Evolutionary conservation across 2,888 invertebrate genomes (phyloP).

Genomic region (Philonicus albiceps): DNA sequence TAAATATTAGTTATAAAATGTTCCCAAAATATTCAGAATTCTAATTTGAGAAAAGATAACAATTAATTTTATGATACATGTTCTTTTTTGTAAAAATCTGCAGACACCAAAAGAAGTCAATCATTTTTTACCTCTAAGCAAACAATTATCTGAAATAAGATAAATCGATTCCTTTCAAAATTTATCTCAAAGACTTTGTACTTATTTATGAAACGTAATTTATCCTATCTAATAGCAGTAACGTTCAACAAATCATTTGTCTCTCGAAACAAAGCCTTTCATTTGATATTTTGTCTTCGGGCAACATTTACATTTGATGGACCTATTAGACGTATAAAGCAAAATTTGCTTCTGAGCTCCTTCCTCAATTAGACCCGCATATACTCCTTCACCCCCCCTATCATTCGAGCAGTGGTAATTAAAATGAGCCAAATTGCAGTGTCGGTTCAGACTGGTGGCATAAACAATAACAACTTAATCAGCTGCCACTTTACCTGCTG

Average conservation of each 20-base stretch:
- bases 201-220: neutral
- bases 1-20: no score
- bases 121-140: neutral
- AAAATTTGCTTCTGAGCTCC: neutral
- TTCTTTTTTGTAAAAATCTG: no score
- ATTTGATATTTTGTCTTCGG: neutral
- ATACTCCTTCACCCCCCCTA: neutral
- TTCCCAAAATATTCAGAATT: no score
- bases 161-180: neutral
- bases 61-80: no score
- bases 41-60: no score
- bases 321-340: neutral
- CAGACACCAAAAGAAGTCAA: neutral
- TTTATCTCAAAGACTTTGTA: neutral
- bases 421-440: neutral
- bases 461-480: constrained; percentile 16
- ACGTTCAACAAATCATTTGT: neutral
- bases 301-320: neutral
- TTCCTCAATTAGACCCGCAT: neutral
- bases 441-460: neutral
- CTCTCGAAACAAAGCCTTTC: neutral
- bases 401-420: neutral
- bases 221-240: neutral
- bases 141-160: neutral
- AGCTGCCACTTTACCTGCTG: neutral